Percentiles rank a stretch among this genome's conserved stretches.
Evolutionary conservation across 1,140 invertebrate species (phyloP).

Genomic region (Papilio glaucus): DNA sequence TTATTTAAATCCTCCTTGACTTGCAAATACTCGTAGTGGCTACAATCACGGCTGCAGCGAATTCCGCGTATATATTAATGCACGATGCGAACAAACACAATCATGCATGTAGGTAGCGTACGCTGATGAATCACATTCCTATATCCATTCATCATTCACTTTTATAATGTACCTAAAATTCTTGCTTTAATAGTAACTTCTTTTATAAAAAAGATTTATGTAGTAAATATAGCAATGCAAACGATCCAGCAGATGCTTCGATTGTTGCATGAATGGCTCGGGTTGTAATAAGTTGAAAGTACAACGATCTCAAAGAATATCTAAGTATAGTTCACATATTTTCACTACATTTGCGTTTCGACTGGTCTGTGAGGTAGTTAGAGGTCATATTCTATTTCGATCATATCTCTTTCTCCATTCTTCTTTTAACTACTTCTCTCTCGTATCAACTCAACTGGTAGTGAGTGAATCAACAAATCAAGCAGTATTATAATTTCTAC

Average conservation of each 20-base stretch:
- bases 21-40: conserved; percentile 33
- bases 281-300: not conserved
- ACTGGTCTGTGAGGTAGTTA: no score
- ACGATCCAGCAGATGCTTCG: not conserved
- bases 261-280: not conserved
- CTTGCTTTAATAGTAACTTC: conserved; percentile 8
- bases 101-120: conserved; percentile 28
- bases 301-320: no score
- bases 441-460: no score
- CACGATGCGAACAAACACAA: conserved; percentile 29
- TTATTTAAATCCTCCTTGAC: conserved; percentile 37
- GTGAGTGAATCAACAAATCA: no score
- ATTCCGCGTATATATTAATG: conserved; percentile 30
- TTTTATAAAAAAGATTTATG: not conserved
- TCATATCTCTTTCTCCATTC: no score
- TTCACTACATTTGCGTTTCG: no score
- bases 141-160: conserved; percentile 28
- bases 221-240: not conserved
- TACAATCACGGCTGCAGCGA: conserved; percentile 30
- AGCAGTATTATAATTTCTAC: no score
- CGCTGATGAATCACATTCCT: conserved; percentile 24
- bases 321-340: no score
- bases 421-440: no score
- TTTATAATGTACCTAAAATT: not conserved
- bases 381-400: no score